Conservation (phyloP, 2,113 vertebrate species). For the Brevimyrus niger region DNA sequence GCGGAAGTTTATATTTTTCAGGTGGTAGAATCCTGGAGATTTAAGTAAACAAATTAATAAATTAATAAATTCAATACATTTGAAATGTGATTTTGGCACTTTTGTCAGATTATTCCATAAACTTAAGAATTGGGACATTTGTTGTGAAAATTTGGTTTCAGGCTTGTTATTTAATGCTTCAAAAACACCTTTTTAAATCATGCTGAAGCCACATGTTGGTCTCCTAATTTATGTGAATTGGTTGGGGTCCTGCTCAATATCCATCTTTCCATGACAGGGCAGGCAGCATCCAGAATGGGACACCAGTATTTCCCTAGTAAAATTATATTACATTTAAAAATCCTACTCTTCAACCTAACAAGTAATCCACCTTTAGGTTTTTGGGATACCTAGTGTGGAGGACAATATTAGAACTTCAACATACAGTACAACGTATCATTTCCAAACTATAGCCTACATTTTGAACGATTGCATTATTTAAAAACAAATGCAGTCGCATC, state of each 20-base stretch:
- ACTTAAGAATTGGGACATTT: not conserved
- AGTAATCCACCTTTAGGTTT: not conserved
- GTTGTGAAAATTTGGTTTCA: not conserved
- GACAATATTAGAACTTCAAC: not conserved
- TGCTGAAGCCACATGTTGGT: not conserved
- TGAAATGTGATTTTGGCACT: conserved; percentile 29
- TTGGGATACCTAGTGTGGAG: not conserved
- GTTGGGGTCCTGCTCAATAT: not conserved
- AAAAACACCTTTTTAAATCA: not conserved
- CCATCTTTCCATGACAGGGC: not conserved
- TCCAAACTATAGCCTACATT: not conserved
- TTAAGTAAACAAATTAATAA: conserved; percentile 66
- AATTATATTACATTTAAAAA: not conserved
- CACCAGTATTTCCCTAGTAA: not conserved
- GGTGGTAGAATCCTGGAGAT: conserved; percentile 65
- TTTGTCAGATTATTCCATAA: conserved; percentile 15
- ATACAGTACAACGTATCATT: not conserved
- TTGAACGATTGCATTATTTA: not conserved
- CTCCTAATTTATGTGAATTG: not conserved
- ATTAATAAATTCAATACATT: conserved; percentile 61
- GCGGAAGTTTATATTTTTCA: conserved; percentile 70
- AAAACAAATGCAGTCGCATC: not conserved
- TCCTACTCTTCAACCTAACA: not conserved
- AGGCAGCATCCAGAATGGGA: not conserved
- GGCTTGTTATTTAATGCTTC: not conserved